These are phyloP conservation scores for Pseudonaja textilis DNA, from an alignment of 2,113 vertebrate species.

Conservation along the genomic window DNA sequence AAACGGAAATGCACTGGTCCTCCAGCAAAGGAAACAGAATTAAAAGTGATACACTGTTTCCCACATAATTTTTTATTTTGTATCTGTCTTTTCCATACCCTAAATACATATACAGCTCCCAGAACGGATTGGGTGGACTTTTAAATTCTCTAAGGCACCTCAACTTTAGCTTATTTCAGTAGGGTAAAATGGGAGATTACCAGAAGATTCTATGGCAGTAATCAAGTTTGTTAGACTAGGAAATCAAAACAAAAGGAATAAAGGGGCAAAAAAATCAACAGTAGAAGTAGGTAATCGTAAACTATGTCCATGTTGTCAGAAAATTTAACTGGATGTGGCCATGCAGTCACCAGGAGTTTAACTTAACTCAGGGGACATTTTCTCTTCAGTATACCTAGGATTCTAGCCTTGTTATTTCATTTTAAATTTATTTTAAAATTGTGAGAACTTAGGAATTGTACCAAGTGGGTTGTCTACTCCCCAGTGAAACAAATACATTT, in stretches of 20 bases:
- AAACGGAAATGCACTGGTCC: constrained; percentile 13
- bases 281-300: neutral
- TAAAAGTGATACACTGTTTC: neutral
- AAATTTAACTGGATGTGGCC: neutral
- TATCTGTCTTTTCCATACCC: neutral
- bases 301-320: neutral
- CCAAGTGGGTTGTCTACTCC: neutral
- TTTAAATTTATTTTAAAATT: neutral
- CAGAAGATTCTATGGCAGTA: neutral
- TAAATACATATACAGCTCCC: neutral
- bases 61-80: neutral
- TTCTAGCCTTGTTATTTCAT: neutral
- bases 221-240: neutral
- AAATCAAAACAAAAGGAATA: neutral
- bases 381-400: neutral
- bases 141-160: constrained; percentile 15
- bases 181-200: neutral
- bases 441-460: neutral
- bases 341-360: neutral
- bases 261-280: neutral
- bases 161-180: neutral
- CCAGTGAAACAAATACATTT: neutral
- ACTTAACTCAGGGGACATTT: neutral
- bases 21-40: constrained; percentile 2
- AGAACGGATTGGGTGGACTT: constrained; percentile 35